Evolutionary conservation across 2,113 vertebrate species (phyloP).

Genomic region (Osmerus eperlanus): DNA sequence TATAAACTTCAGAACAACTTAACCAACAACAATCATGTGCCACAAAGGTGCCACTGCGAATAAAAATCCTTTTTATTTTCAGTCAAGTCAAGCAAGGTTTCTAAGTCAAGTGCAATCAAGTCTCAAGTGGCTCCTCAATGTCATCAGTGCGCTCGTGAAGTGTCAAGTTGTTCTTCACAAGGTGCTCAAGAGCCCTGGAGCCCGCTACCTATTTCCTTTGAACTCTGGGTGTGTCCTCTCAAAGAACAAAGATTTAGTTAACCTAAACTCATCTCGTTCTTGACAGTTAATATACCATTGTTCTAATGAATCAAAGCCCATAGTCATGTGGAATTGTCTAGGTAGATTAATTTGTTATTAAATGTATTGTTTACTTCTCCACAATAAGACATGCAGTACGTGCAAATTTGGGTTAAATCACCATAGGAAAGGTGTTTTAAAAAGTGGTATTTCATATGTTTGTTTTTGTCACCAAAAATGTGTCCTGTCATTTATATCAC

Average conservation of each 20-base stretch:
- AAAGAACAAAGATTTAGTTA: slow-evolving; percentile 27
- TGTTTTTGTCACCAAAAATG: too few species aligned
- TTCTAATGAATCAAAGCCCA: neutral
- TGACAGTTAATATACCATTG: neutral
- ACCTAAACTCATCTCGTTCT: slow-evolving; percentile 11
- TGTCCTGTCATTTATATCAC: too few species aligned
- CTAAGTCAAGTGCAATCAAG: slow-evolving; percentile 28
- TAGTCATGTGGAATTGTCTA: neutral
- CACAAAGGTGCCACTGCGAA: too few species aligned
- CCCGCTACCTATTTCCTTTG: slow-evolving; percentile 45
- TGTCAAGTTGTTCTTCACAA: slow-evolving; percentile 33
- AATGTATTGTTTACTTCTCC: too few species aligned
- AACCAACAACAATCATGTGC: too few species aligned
- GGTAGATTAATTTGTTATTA: too few species aligned
- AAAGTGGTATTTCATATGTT: too few species aligned
- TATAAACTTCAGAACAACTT: too few species aligned
- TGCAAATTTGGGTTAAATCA: too few species aligned
- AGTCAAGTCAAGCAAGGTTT: slow-evolving; percentile 16
- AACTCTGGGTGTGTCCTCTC: slow-evolving; percentile 21
- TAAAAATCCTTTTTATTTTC: slow-evolving; percentile 14
- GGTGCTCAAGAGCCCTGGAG: slow-evolving; percentile 28
- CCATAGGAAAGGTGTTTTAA: too few species aligned
- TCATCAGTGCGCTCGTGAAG: slow-evolving; percentile 43
- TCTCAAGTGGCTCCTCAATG: slow-evolving; percentile 48
- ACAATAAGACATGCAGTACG: too few species aligned